phyloP scores from a whole-genome alignment of 2,113 vertebrate species.

The Gracilinanus agilis region DNA sequence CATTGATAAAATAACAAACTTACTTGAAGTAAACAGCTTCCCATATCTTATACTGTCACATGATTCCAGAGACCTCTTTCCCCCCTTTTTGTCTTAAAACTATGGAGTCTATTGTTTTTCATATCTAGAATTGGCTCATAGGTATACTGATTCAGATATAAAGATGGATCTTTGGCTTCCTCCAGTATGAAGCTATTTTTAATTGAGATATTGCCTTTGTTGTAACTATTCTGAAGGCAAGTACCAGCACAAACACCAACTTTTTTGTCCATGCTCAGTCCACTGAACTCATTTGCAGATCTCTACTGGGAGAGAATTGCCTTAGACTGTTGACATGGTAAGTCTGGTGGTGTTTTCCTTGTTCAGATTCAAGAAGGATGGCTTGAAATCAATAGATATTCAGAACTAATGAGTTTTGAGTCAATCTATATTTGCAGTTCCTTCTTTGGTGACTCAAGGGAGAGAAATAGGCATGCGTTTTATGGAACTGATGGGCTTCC shows the following conservation, averaged over 20 bases:
- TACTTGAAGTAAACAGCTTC: background rate
- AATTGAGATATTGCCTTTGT: constrained; percentile 19
- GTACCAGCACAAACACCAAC: background rate
- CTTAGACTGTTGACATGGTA: background rate
- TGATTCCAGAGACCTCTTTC: background rate
- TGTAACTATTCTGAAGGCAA: constrained; percentile 45
- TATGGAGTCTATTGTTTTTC: background rate
- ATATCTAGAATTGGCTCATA: background rate
- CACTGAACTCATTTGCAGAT: background rate
- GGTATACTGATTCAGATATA: background rate
- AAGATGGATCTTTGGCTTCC: background rate
- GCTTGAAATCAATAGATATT: constrained; percentile 45
- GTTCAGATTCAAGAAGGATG: constrained; percentile 33
- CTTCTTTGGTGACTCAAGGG: constrained; percentile 21
- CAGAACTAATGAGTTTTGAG: background rate
- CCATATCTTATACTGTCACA: background rate
- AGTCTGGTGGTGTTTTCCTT: constrained; percentile 23
- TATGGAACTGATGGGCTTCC: constrained; percentile 33
- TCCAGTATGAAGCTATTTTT: constrained; percentile 5
- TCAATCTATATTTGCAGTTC: constrained; percentile 42
- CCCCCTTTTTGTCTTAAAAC: background rate
- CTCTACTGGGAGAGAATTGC: background rate
- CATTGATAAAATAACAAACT: background rate
- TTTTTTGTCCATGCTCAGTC: background rate
- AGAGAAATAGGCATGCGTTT: background rate